Conservation (phyloP, 1,140 invertebrate genomes). For the Bathynomus jamesi region DNA sequence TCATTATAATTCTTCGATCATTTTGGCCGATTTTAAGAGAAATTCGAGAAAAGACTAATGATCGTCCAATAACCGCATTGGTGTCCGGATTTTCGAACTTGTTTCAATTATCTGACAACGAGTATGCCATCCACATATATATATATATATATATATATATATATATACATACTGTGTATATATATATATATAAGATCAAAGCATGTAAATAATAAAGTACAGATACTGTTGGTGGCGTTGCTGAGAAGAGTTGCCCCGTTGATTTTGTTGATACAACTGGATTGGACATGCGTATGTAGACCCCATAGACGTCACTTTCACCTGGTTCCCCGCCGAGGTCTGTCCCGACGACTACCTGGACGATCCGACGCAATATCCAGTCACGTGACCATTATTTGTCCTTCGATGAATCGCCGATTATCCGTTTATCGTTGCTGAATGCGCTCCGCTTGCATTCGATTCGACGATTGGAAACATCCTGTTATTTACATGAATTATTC, state of each 20-base stretch:
- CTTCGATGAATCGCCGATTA: no score
- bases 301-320: background rate
- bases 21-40: no score
- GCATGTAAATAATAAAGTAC: conserved; percentile 1
- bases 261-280: background rate
- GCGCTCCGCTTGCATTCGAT: no score
- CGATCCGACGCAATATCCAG: background rate
- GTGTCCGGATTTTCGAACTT: no score
- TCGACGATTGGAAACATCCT: no score
- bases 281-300: background rate
- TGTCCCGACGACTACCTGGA: background rate
- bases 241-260: background rate
- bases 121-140: background rate
- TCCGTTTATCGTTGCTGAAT: no score
- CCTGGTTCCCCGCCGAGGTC: background rate
- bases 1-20: no score
- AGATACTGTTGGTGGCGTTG: background rate
- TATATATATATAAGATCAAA: background rate
- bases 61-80: no score
- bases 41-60: no score
- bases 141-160: conserved; percentile 3
- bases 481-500: no score
- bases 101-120: no score
- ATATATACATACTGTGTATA: background rate
- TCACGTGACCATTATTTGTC: background rate